Evolutionary conservation across 2,888 invertebrate species (phyloP).

Genomic region (Tenthredo amoena): DNA sequence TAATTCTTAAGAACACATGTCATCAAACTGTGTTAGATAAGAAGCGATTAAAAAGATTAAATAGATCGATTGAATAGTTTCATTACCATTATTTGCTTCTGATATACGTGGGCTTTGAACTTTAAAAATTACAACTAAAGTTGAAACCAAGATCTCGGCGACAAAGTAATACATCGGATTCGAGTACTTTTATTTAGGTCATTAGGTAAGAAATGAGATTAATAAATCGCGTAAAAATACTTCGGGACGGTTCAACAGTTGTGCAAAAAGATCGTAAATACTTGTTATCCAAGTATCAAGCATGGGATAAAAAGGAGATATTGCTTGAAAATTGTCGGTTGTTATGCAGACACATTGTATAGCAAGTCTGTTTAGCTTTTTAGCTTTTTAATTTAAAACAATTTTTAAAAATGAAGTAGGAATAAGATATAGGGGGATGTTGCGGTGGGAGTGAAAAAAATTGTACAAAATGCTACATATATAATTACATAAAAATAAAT

Average conservation of each 20-base stretch:
- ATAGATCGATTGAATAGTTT: not conserved
- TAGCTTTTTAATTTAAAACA: constrained; percentile 35
- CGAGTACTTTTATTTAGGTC: not conserved
- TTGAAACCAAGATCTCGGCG: not conserved
- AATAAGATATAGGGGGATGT: not conserved
- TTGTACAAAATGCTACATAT: constrained; percentile 61
- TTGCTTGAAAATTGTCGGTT: constrained; percentile 34
- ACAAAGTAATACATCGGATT: not conserved
- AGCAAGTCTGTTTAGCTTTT: constrained; percentile 47
- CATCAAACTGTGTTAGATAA: not conserved
- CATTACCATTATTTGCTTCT: not conserved
- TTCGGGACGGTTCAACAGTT: not conserved
- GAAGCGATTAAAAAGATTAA: too few relatives aligned
- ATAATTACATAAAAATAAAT: constrained; percentile 55
- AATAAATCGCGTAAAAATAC: not conserved
- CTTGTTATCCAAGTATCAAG: not conserved
- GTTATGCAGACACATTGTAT: constrained; percentile 31
- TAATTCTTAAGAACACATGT: not conserved
- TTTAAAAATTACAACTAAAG: not conserved
- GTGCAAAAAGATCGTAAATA: not conserved
- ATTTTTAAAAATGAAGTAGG: constrained; percentile 19
- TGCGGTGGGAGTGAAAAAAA: constrained; percentile 51
- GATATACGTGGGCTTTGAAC: not conserved
- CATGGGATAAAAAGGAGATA: constrained; percentile 7
- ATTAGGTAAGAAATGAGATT: not conserved